Conservation (phyloP, 2,113 vertebrate genomes). For the Ictalurus punctatus region DNA sequence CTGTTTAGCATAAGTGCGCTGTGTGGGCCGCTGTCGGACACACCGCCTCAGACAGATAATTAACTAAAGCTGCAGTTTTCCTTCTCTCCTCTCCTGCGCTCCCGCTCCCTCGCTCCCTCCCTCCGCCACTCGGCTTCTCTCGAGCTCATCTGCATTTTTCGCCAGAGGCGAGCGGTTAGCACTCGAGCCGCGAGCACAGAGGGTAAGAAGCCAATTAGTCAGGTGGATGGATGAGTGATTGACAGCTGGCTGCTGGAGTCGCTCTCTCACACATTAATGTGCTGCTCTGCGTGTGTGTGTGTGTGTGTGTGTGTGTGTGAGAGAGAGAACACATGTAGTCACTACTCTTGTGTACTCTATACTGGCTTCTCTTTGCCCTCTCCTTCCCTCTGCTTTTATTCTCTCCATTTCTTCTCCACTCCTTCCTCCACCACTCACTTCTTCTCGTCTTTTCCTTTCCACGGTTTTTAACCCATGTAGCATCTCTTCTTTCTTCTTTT, state of each 20-base stretch:
- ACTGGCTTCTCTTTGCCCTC: conserved; percentile 22
- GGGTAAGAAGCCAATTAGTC: conserved; percentile 99
- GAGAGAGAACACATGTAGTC: neutral
- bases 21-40: conserved; percentile 83
- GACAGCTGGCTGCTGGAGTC: conserved; percentile 97
- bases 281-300: neutral
- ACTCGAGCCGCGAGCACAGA: conserved; percentile 98
- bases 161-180: conserved; percentile 99
- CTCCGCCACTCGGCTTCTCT: conserved; percentile 81
- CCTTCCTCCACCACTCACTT: neutral
- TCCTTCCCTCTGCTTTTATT: neutral
- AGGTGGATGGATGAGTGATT: conserved; percentile 99
- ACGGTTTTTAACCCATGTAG: neutral
- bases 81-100: conserved; percentile 45
- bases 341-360: conserved; percentile 18
- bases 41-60: conserved; percentile 93
- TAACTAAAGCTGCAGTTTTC: conserved; percentile 97
- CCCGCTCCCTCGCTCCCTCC: conserved; percentile 35
- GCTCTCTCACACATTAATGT: conserved; percentile 75
- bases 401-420: neutral
- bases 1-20: conserved; percentile 99
- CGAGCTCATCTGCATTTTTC: conserved; percentile 98
- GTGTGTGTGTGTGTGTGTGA: neutral
- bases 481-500: neutral
- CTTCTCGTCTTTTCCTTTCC: conserved; percentile 40